Conservation (phyloP, 1,140 invertebrate species). For the Trachelipus rathkii region DNA sequence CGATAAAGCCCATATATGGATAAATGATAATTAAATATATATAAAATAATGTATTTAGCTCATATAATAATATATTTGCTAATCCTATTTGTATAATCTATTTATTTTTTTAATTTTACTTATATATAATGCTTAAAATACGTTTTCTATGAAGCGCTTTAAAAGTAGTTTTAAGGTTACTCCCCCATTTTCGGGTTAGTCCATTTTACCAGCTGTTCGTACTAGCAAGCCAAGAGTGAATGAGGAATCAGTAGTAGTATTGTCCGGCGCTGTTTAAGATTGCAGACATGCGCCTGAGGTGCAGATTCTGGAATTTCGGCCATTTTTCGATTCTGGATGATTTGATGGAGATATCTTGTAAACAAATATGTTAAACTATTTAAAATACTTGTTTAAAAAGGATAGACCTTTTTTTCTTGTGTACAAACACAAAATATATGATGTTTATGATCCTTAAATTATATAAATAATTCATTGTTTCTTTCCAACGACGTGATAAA, state of each 20-base stretch:
- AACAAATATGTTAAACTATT: background rate
- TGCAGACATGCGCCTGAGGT: conserved; percentile 2
- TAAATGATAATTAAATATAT: background rate
- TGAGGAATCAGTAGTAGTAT: background rate
- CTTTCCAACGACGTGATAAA: background rate
- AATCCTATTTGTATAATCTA: background rate
- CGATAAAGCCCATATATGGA: background rate
- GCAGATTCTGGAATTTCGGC: background rate
- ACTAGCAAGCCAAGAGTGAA: background rate
- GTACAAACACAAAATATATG: background rate
- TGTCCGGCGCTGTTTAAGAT: background rate
- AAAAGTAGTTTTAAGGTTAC: background rate
- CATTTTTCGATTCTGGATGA: background rate
- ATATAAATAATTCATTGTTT: background rate
- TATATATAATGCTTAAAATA: background rate
- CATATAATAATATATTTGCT: background rate
- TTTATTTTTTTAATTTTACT: background rate
- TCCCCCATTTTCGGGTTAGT: background rate
- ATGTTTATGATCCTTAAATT: background rate
- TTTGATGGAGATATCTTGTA: background rate
- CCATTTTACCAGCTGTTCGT: conserved; percentile 3
- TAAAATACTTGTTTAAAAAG: background rate
- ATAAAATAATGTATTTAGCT: background rate
- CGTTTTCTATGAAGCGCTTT: background rate
- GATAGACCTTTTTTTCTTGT: background rate